Evolutionary conservation across 2,888 invertebrate species (phyloP), one percentile per base, ranked within the genome.

Genomic region (Lasioglossum oenotherae): DNA sequence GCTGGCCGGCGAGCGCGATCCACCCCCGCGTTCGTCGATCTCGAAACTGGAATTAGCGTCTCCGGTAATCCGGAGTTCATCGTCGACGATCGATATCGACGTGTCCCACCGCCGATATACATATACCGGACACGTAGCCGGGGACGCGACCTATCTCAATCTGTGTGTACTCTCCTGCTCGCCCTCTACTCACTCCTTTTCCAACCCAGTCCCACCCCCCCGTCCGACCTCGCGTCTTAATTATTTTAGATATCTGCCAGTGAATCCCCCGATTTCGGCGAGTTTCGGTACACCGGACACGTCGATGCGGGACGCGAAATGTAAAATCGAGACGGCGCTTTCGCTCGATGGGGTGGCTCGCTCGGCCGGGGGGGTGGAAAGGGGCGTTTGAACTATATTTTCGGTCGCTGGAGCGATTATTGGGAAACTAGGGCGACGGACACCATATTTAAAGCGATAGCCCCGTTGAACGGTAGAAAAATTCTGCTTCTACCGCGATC

Each of bases 1-100:
- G 82, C 74, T 46, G 57, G 44, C 6, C 23, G 64, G 31, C 44
- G 44, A 72, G 23, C 69, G 64, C 16, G 41, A 23, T 75, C 46
- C 67, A n/a, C 16, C 23, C 10, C 8, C 31, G 57, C 35, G 41
- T 35, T 35, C 80, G 41, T 35, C 73, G 38, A 74, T 57, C 46
- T 57, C 74, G 38, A n/a, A 57, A n/a, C 53, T n/a, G 38, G 73
- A 57, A 82, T 74, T 80, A 80, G 69, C 60, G n/a, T 41, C 44
- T 57, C n/a, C 27, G 3, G 8, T 75, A 73, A 76, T 73, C 44
- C 44, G 5, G 38, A 23, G 75, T 35, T 69, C 67, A 67, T 77
- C 67, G 41, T 12, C 44, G 27, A 57, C 35, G 69, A 81, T 74
- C 81, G 74, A 81, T 82, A 74, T 81, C 81, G 69, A 44, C 35